A percentile compares a stretch with the other conserved stretches of the same genome.
These are phyloP conservation scores for Mesorhabditis sp. DNA, from an alignment of 2,888 invertebrate species.

Conservation along the genomic window DNA sequence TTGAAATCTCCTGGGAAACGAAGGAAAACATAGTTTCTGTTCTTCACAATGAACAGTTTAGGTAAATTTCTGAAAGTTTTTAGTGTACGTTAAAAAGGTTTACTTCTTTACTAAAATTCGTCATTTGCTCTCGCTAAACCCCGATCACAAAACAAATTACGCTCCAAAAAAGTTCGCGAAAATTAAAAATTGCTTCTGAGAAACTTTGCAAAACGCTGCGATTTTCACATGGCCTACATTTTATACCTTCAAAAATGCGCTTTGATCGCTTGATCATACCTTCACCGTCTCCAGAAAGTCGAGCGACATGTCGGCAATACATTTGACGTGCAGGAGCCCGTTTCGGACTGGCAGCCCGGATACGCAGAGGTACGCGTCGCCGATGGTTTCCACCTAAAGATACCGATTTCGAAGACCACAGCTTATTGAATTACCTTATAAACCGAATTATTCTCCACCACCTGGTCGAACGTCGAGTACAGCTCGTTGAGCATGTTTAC, in stretches of 20 bases:
- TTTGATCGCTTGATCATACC: background rate
- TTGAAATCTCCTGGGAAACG: slow-evolving; percentile 3
- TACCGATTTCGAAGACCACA: background rate
- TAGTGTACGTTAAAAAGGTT: no score
- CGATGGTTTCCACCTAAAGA: slow-evolving; percentile 51
- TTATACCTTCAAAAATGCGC: no score
- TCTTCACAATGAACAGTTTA: no score
- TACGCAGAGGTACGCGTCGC: slow-evolving; percentile 53
- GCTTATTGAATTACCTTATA: slow-evolving; percentile 37
- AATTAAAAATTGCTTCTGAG: no score
- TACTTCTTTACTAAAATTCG: no score
- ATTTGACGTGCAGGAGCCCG: slow-evolving; percentile 35
- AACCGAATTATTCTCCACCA: slow-evolving; percentile 47
- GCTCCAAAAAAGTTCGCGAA: no score
- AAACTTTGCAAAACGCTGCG: no score
- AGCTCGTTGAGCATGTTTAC: slow-evolving; percentile 50
- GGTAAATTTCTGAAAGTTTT: no score
- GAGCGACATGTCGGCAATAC: slow-evolving; percentile 47
- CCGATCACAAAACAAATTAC: no score
- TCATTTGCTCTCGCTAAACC: no score
- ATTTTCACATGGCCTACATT: no score
- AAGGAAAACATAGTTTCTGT: no score
- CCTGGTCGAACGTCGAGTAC: slow-evolving; percentile 48
- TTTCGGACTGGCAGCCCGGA: slow-evolving; percentile 52
- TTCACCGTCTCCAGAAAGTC: slow-evolving; percentile 39